A percentile compares a stretch with the other conserved stretches of the same genome.
Conservation (phyloP, 2,888 invertebrate genomes). For the Cheilosia impressa region DNA sequence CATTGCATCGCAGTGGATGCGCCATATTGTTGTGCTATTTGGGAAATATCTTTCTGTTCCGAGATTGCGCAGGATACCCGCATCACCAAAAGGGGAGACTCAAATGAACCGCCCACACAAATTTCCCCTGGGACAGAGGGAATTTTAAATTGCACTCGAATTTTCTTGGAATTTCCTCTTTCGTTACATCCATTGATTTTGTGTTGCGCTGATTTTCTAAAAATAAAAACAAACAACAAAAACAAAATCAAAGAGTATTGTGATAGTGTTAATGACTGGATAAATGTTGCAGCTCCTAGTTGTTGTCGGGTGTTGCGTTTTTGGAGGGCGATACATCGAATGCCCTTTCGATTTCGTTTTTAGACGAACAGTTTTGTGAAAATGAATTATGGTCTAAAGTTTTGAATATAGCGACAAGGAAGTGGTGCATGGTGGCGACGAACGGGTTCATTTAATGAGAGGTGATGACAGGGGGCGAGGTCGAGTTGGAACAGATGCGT, state of each 20-base stretch:
- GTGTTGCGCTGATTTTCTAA: constrained; percentile 45
- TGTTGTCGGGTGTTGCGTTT: constrained; percentile 8
- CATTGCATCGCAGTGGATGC: constrained; percentile 62
- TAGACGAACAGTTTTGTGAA: constrained; percentile 12
- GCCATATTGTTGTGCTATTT: constrained; percentile 59
- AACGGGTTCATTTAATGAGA: constrained; percentile 57
- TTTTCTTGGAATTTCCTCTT: constrained; percentile 49
- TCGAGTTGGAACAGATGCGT: constrained; percentile 61
- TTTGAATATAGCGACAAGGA: constrained; percentile 11
- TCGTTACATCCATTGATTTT: constrained; percentile 55
- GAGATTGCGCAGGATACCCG: constrained; percentile 61
- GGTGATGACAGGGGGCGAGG: constrained; percentile 53
- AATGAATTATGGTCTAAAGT: constrained; percentile 66
- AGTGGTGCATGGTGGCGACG: constrained; percentile 6
- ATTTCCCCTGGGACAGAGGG: constrained; percentile 54
- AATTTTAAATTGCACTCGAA: constrained; percentile 43
- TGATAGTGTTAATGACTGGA: constrained; percentile 64
- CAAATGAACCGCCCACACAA: constrained; percentile 48
- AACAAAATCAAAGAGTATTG: constrained; percentile 33
- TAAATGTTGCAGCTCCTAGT: constrained; percentile 14
- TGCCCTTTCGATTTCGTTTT: constrained; percentile 70
- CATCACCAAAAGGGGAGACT: constrained; percentile 48
- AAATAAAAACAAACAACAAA: constrained; percentile 51
- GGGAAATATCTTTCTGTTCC: background rate
- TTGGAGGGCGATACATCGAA: background rate